These are phyloP conservation scores for Tauraco erythrolophus DNA, from an alignment of 2,113 vertebrate species.

Conservation along the genomic window DNA sequence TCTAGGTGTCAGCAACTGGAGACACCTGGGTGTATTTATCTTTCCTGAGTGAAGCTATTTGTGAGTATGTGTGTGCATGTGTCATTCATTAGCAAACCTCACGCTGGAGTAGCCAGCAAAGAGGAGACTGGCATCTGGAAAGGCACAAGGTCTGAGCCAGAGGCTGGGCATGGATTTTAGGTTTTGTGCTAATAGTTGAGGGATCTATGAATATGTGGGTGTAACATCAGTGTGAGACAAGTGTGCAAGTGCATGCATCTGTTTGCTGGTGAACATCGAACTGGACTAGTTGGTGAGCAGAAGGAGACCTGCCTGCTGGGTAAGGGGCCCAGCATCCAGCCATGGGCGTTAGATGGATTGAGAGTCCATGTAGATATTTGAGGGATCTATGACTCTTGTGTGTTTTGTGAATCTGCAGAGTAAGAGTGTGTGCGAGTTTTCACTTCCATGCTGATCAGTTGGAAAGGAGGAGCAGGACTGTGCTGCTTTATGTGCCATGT, in stretches of 20 bases:
- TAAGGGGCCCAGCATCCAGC: neutral
- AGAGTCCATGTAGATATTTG: neutral
- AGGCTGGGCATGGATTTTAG: neutral
- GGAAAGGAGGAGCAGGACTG: neutral
- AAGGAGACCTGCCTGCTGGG: neutral
- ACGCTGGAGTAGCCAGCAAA: neutral
- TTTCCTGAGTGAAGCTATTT: neutral
- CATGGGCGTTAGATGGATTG: neutral
- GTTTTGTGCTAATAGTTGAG: neutral
- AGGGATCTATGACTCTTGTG: neutral
- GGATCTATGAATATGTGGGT: neutral
- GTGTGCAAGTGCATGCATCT: neutral
- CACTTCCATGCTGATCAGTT: neutral
- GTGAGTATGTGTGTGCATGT: neutral
- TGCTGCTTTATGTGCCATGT: neutral
- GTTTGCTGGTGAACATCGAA: neutral
- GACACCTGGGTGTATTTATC: neutral
- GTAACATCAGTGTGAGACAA: neutral
- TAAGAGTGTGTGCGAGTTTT: neutral
- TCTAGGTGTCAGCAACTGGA: neutral
- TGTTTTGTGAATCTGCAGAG: neutral
- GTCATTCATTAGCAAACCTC: neutral
- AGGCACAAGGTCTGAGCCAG: neutral
- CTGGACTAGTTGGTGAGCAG: neutral
- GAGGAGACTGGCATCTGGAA: neutral